These are phyloP conservation scores for Cepaea hortensis DNA, from an alignment of 2,888 invertebrate genomes.

Conservation along the genomic window DNA sequence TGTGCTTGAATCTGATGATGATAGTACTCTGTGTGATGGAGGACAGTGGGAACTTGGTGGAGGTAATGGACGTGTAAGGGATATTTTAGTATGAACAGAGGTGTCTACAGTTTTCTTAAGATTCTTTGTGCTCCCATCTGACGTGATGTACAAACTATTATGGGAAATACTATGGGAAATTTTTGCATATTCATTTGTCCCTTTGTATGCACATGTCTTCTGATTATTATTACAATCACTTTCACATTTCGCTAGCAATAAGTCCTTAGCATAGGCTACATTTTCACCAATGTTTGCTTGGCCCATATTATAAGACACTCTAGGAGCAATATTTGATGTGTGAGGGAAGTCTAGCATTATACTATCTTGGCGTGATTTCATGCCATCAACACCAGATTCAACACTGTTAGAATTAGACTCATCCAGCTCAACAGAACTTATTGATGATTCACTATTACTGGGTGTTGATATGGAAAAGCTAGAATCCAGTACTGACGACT, in stretches of 20 bases:
- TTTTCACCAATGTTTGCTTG: neutral
- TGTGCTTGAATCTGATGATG: neutral
- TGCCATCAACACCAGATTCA: constrained; percentile 55
- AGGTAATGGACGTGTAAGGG: constrained; percentile 24
- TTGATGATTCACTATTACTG: constrained; percentile 65
- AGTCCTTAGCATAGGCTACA: constrained; percentile 10
- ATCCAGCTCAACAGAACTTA: constrained; percentile 62
- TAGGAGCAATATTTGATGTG: constrained; percentile 60
- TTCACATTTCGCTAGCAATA: neutral
- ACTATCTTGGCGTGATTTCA: constrained; percentile 62
- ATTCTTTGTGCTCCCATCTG: constrained; percentile 59
- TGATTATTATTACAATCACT: constrained; percentile 3
- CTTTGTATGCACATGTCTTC: neutral
- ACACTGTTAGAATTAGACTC: constrained; percentile 51
- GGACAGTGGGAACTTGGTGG: neutral
- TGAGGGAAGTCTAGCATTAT: constrained; percentile 62
- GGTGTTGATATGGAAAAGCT: constrained; percentile 71
- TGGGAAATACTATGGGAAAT: constrained; percentile 22
- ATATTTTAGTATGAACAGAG: neutral
- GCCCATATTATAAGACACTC: neutral
- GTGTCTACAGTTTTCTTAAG: neutral
- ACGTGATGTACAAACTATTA: constrained; percentile 63
- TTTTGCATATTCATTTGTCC: constrained; percentile 8
- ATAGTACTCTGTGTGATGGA: neutral
- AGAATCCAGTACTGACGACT: constrained; percentile 61